Evolutionary conservation across 2,797 vertebrate genomes (phyloP).

Genomic region (Tragelaphus oryx): DNA sequence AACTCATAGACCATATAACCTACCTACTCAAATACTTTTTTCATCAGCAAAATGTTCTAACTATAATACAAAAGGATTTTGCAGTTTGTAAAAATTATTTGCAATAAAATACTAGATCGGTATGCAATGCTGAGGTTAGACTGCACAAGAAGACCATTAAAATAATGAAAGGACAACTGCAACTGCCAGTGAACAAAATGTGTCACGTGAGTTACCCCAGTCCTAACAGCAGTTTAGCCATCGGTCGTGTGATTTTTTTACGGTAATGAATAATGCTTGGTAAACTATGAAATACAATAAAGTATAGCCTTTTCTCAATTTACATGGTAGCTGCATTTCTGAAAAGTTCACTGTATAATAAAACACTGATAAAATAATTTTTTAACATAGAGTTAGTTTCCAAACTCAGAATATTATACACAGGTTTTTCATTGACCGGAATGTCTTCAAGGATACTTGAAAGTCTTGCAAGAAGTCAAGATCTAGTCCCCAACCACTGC

Average conservation of each 20-base stretch:
- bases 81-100: neutral
- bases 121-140: neutral
- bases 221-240: neutral
- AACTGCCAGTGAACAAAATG: accelerated
- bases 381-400: neutral
- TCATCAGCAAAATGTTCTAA: neutral
- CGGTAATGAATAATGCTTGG: neutral
- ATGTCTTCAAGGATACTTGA: neutral
- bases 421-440: neutral
- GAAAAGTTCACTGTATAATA: neutral
- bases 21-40: neutral
- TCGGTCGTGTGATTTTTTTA: neutral
- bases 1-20: neutral
- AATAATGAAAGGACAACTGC: neutral
- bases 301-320: neutral
- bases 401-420: neutral
- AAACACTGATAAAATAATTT: neutral
- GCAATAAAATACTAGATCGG: neutral
- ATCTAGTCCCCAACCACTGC: neutral
- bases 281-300: neutral
- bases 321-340: neutral
- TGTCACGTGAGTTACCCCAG: neutral
- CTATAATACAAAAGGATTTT: neutral
- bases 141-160: neutral
- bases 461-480: neutral